These are phyloP conservation scores for Trisateles emortualis DNA, from an alignment of 2,888 invertebrate genomes.

Conservation along the genomic window DNA sequence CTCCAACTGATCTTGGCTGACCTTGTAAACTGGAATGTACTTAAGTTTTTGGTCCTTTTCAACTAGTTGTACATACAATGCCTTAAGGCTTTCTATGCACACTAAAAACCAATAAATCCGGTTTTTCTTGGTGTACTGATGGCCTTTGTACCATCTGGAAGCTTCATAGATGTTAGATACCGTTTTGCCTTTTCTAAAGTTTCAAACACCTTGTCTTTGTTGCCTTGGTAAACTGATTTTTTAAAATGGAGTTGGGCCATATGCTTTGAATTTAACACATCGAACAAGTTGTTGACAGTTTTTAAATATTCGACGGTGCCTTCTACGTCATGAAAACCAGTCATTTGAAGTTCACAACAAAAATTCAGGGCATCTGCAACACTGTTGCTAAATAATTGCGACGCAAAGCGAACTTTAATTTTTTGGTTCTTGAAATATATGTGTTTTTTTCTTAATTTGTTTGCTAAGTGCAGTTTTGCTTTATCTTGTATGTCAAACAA, in stretches of 20 bases:
- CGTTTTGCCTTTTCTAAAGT: neutral
- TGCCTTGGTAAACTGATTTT: neutral
- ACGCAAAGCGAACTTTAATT: constrained; percentile 27
- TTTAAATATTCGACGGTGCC: neutral
- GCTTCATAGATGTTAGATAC: neutral
- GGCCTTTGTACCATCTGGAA: neutral
- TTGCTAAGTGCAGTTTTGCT: constrained; percentile 18
- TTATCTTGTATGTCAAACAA: constrained; percentile 11
- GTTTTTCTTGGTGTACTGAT: neutral
- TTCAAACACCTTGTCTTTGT: neutral
- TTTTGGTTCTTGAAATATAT: constrained; percentile 17
- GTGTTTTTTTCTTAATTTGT: constrained; percentile 13
- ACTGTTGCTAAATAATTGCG: constrained; percentile 22
- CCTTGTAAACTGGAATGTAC: constrained; percentile 1
- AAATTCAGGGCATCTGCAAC: constrained; percentile 26
- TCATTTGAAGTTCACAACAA: constrained; percentile 12
- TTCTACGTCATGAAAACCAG: neutral
- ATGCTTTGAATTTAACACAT: neutral
- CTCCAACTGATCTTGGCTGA: constrained; percentile 20
- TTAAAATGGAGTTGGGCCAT: constrained; percentile 1
- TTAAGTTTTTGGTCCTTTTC: constrained; percentile 7
- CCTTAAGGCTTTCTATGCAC: constrained; percentile 10
- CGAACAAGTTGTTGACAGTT: neutral
- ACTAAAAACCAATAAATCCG: constrained; percentile 5
- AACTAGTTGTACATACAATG: neutral